These are phyloP conservation scores for Cheirogaleus medius DNA, from an alignment of 2,113 vertebrate genomes.

Conservation along the genomic window DNA sequence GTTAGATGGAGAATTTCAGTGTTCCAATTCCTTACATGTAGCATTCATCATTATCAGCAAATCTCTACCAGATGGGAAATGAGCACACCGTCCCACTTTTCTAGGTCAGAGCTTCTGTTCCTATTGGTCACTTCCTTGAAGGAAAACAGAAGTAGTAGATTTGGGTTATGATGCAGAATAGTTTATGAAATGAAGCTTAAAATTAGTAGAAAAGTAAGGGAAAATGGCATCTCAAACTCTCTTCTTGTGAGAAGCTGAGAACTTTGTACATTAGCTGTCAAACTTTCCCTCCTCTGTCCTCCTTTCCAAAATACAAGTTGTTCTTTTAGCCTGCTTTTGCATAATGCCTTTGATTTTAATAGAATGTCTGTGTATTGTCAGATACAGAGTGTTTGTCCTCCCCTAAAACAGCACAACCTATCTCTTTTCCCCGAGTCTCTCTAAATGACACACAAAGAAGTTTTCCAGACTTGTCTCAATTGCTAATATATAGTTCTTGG, in stretches of 20 bases:
- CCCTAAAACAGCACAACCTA: background rate
- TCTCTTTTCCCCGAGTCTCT: background rate
- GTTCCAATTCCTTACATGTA: conserved; percentile 30
- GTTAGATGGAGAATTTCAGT: conserved; percentile 10
- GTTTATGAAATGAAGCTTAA: conserved; percentile 14
- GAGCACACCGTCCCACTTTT: conserved; percentile 45
- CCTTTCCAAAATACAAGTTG: background rate
- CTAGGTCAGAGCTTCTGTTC: conserved; percentile 52
- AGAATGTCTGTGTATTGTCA: background rate
- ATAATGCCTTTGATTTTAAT: background rate
- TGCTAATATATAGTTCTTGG: background rate
- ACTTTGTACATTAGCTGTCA: background rate
- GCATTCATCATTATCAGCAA: conserved; percentile 57
- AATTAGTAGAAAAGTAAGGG: background rate
- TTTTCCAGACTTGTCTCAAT: background rate
- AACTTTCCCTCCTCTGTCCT: background rate
- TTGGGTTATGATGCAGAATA: background rate
- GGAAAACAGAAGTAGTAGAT: conserved; percentile 10
- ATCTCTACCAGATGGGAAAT: conserved; percentile 33
- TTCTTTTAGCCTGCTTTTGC: background rate
- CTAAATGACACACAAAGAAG: background rate
- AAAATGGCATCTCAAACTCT: background rate
- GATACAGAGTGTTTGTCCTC: background rate
- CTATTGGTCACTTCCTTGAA: conserved; percentile 18
- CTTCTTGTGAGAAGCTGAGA: background rate